Base-by-base conservation (phyloP, 2,888 invertebrate species). In the Lathronympha strigana region DNA sequence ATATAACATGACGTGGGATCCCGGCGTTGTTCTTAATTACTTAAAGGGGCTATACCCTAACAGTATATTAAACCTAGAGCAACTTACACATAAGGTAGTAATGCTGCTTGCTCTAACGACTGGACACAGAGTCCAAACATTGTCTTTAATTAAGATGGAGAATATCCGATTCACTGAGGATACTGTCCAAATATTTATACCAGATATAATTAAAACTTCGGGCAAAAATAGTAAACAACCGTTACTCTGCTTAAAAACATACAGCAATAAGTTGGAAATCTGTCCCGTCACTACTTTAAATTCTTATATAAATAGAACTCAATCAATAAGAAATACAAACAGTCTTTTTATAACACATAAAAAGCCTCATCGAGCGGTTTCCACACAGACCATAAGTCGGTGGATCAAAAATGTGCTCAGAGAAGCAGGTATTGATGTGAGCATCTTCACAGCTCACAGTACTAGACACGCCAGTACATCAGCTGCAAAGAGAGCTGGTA, bases 171-270 rank as follows among this genome's bases (percentile, higher is more conserved):
- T 38, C 6, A 38, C 15, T 2, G 4, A 38, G 2, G 38, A 38
- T 6, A 13, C 6, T 11, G 33, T 36, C 2, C 15, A 38, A 38
- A 38, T 38, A 15, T 38, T 15, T 38, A 38, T 38, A 15, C 38
- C 38, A 15, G 38, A 38, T 15, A 4, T 38, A 15, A 38, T 38
- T 1, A 38, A 38, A 38, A 38, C 38, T 8, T 38, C 38, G 6
- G 38, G 38, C n/a, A 38, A 38, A 38, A 38, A 15, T 6, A 38
- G 15, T 38, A 38, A 38, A 38, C 38, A 69, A 57, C 53, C 50
- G 54, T 67, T 67, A 61, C 67, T 67, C 4, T 51, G 21, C 11
- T 51, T 67, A 43, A 61, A 47, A 33, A 33, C 4, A 45, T 19
- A 21, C 1, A 9, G 4, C 9, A 45, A 3, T 19, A 45, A 21